Evolutionary conservation across 2,113 vertebrate species (phyloP), one percentile per base, ranked within the genome.

Genomic region (Gobiocypris rarus): DNA sequence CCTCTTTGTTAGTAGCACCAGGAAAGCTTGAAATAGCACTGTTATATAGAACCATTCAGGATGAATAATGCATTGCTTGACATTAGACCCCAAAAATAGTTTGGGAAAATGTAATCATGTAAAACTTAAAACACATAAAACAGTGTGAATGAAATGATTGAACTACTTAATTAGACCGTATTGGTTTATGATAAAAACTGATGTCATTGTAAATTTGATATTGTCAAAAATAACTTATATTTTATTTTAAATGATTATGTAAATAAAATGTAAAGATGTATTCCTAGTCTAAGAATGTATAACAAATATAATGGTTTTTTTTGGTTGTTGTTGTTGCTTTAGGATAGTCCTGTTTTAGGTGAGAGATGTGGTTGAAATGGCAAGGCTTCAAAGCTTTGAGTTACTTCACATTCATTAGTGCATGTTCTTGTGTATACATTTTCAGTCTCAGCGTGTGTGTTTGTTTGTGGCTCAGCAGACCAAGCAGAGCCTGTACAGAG

Each of bases 401-500:
- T 38, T 38, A 38, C 38, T 38, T 38, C 38, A 38, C 38, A 38
- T 38, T 38, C 38, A 38, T 38, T 38, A 38, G 38, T 38, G 6
- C 38, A 7, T 38, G 5, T 38, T 38, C 38, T 38, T 34, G 6
- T 38, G 81, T 75, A 52, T 70, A 31, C 56, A 58, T n/a, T 73
- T 71, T 71, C 11, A 71, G 38, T 71, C 31, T 70, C 31, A 70
- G 28, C 6, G 38, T 82, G 56, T 69, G 59, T 74, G 45, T 75
- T 75, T 82, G 63, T 85, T 43, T 63, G 73, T 31, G 56, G 82
- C 56, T 89, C 69, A 88, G 82, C 84, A 83, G 78, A 71, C 84
- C 52, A 86, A 91, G 85, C 38, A 85, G 84, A 86, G 81, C 88
- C 86, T 82, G 75, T 17, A 86, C 84, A 70, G 89, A 90, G 50